A percentile compares a stretch with the other conserved stretches of the same genome.
Conservation (phyloP, 2,113 vertebrate genomes). For the Edolisoma coerulescens region DNA sequence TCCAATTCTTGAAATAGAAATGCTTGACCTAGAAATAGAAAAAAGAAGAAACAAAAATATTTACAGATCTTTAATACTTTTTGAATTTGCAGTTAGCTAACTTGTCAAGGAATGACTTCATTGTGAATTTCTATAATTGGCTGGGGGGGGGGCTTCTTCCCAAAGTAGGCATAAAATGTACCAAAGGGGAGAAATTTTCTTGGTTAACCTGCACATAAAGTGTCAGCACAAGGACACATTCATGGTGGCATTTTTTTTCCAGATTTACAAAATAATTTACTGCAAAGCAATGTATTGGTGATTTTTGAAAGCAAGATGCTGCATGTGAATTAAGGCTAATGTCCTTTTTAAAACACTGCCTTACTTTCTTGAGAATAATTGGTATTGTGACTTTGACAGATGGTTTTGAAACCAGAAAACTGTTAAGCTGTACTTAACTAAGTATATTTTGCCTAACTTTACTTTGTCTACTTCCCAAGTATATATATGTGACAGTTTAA, state of each 20-base stretch:
- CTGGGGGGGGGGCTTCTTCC: not conserved
- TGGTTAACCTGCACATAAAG: not conserved
- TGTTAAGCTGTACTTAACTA: not conserved
- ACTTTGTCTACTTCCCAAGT: not conserved
- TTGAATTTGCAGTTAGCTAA: not conserved
- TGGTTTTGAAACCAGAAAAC: not conserved
- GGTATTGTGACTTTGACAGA: not conserved
- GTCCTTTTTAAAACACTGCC: not conserved
- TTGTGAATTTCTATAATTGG: not conserved
- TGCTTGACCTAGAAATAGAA: not conserved
- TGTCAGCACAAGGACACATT: fast-evolving
- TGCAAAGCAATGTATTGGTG: not conserved
- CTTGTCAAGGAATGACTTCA: not conserved
- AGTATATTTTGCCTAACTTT: not conserved
- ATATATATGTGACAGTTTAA: not conserved
- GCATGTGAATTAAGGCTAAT: not conserved
- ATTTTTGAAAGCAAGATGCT: not conserved
- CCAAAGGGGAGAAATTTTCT: not conserved
- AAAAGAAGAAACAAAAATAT: not conserved
- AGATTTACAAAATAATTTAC: not conserved
- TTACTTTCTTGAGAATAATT: not conserved
- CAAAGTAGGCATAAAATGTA: not conserved
- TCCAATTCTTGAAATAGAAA: not conserved
- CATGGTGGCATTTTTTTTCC: not conserved
- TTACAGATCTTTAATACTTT: not conserved